Conservation (phyloP, 2,113 vertebrate genomes). For the Paraplagusia blochii region DNA sequence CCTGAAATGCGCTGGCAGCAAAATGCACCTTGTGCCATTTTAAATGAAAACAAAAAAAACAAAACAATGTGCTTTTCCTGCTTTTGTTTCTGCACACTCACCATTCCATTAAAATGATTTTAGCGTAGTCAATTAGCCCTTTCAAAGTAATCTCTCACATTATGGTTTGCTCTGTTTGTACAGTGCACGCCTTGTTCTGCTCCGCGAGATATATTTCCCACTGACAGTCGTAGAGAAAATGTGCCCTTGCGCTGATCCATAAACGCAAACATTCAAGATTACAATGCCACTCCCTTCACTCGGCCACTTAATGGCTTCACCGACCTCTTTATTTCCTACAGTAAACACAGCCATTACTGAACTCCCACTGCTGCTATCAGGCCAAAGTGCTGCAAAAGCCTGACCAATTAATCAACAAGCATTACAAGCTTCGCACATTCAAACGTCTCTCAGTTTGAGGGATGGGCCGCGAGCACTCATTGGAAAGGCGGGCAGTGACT, state of each 20-base stretch:
- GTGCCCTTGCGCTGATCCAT: conserved; percentile 3
- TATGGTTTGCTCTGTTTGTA: not conserved
- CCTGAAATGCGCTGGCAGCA: too few species aligned
- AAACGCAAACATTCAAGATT: conserved; percentile 18
- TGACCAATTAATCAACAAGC: conserved; percentile 57
- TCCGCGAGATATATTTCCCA: conserved; percentile 7
- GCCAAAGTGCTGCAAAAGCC: conserved; percentile 55
- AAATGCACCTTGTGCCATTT: too few species aligned
- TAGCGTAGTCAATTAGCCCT: conserved; percentile 14
- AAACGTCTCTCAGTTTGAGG: conserved; percentile 28
- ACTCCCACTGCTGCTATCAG: conserved; percentile 56
- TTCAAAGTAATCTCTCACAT: conserved; percentile 17
- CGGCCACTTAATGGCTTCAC: conserved; percentile 41
- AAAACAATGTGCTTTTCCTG: too few species aligned
- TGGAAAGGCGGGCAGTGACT: conserved; percentile 12
- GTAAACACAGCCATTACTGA: conserved; percentile 64
- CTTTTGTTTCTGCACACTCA: too few species aligned
- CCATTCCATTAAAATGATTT: conserved; percentile 18
- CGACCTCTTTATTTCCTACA: conserved; percentile 57
- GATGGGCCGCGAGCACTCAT: conserved; percentile 12
- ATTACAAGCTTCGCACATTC: conserved; percentile 51
- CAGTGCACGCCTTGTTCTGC: conserved; percentile 1
- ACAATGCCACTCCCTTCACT: conserved; percentile 35
- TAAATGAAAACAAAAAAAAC: too few species aligned
- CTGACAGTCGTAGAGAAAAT: conserved; percentile 26